Base-by-base conservation (phyloP, 1,140 invertebrate species). In the Trichoplusia ni region DNA sequence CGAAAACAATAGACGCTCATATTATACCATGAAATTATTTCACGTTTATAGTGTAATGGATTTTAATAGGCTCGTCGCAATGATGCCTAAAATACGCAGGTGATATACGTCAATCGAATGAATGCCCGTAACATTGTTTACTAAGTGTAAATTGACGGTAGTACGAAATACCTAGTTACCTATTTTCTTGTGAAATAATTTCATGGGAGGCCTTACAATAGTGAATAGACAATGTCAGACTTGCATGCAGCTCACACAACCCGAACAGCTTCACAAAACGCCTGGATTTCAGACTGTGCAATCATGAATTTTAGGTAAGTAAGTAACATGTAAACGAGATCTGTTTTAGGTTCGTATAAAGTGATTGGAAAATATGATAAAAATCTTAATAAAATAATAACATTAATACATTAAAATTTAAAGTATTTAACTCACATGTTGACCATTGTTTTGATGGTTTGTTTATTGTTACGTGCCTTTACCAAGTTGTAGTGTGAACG, bases 381-480 rank as follows among this genome's bases (percentile, higher is more conserved):
- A 19, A 11, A 51, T 33, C n/a, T 51, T 35, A 21, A 4, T 38
- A 5, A 16, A 14, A 1, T 6, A 44, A 47, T 47, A 14, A 35
- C 18, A 35, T 35, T 19, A 38, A 14, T 16, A 38, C n/a, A 42
- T 54, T 54, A 27, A 37, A 56, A 33, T 33, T 53, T 35, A 59
- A 60, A 51, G 40, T 46, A 35, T 40, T 13, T 38, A 56, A 27
- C 23, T 31, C 27, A 56, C 27, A 37, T 42, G 33, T 67, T 62
- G 62, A 63, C 69, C 69, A 75, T 69, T 71, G 56, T 61, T 71
- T 75, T 71, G 53, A 75, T 69, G 67, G 73, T 72, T 67, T 67
- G 23, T 72, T 74, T 71, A 58, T 74, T 47, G 51, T 66, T 68
- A 62, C 47, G 70, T 76, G 74, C 74, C 71, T 76, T 71, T 73